phyloP scores from a whole-genome alignment of 2,797 vertebrate genomes.

The Phaenicophaeus curvirostris region DNA sequence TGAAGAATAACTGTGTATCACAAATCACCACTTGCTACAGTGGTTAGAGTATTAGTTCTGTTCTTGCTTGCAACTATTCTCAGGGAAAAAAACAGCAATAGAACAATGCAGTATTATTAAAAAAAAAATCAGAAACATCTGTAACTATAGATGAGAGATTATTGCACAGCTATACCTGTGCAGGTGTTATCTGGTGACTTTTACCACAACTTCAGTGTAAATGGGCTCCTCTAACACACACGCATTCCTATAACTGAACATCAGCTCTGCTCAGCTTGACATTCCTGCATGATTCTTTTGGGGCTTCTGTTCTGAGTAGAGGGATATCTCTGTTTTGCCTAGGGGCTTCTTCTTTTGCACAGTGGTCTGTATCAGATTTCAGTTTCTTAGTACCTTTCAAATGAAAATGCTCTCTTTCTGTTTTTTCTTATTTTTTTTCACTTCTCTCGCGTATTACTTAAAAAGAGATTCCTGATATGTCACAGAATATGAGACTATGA shows the following conservation, averaged over 20 bases:
- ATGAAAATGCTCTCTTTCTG: background rate
- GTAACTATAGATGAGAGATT: background rate
- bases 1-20: background rate
- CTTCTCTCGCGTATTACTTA: background rate
- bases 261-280: background rate
- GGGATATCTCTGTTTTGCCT: background rate
- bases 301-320: background rate
- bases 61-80: background rate
- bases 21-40: background rate
- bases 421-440: background rate
- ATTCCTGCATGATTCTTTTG: background rate
- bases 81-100: background rate
- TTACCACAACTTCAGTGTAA: background rate
- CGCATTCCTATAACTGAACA: background rate
- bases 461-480: background rate
- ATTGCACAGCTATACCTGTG: background rate
- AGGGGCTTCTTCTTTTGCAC: background rate
- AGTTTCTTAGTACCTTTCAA: background rate
- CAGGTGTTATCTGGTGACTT: accelerated
- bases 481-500: no score
- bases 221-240: background rate
- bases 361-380: background rate
- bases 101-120: background rate
- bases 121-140: background rate
- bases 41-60: background rate